Conservation (phyloP, 2,888 invertebrate species). For the Hoplodrina ambigua region DNA sequence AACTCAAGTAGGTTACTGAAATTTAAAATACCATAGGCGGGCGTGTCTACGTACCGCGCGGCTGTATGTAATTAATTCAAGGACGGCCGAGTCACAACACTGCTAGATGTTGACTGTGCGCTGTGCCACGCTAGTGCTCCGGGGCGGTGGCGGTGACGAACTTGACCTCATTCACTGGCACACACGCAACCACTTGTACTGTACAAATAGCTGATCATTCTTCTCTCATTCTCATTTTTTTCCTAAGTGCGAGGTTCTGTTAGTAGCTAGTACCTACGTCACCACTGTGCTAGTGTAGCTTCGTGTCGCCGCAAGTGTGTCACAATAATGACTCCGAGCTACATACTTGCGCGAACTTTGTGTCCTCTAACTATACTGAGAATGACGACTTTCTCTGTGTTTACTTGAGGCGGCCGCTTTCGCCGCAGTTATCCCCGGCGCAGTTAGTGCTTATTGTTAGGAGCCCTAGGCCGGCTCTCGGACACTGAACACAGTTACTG, state of each 20-base stretch:
- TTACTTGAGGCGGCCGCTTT: constrained; percentile 54
- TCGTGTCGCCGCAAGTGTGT: constrained; percentile 30
- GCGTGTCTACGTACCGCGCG: too few relatives aligned
- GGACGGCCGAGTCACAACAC: too few relatives aligned
- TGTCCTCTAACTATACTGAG: constrained; percentile 25
- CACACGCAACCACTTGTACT: constrained; percentile 9
- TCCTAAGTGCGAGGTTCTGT: constrained; percentile 10
- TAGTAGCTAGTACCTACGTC: constrained; percentile 3
- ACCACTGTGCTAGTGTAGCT: constrained; percentile 15
- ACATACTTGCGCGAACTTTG: constrained; percentile 18
- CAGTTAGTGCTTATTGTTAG: constrained; percentile 12
- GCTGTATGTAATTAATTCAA: too few relatives aligned
- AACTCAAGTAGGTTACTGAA: too few relatives aligned
- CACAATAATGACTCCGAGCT: constrained; percentile 23
- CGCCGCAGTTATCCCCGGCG: constrained; percentile 27
- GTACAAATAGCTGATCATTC: not conserved
- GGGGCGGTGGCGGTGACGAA: constrained; percentile 2
- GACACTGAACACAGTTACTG: constrained; percentile 6
- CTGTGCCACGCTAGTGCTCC: not conserved
- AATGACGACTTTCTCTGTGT: constrained; percentile 54
- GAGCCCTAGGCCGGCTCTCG: constrained; percentile 15
- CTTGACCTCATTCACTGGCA: constrained; percentile 10
- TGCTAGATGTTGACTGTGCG: not conserved
- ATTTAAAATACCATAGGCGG: too few relatives aligned
- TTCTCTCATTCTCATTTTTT: constrained; percentile 9